Conservation (phyloP, 1,140 invertebrate genomes). For the Tyrophagus putrescentiae region DNA sequence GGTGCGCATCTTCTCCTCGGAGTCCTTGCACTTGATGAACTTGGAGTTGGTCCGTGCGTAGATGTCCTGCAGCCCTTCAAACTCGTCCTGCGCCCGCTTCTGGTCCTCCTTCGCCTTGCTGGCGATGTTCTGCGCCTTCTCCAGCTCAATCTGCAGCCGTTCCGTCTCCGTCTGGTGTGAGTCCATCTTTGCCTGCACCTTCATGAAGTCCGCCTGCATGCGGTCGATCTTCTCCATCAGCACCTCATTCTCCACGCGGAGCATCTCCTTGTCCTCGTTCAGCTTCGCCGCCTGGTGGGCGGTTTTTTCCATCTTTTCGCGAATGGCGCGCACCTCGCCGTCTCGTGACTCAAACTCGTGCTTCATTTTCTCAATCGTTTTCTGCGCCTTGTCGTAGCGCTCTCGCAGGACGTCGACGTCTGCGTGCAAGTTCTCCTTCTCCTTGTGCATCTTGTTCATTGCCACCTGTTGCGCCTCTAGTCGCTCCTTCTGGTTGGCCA, state of each 20-base stretch:
- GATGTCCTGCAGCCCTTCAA: constrained; percentile 62
- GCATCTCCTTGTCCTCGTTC: constrained; percentile 68
- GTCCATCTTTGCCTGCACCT: constrained; percentile 70
- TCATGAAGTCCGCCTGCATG: constrained; percentile 66
- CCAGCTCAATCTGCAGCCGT: constrained; percentile 62
- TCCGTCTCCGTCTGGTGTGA: constrained; percentile 69
- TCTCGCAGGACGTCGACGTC: constrained; percentile 73
- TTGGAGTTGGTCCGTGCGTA: constrained; percentile 69
- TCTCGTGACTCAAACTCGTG: constrained; percentile 61
- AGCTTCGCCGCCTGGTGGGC: constrained; percentile 59
- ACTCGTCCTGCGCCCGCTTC: constrained; percentile 66
- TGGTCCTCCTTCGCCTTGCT: constrained; percentile 68
- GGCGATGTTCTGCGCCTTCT: constrained; percentile 59
- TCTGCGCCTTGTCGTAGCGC: constrained; percentile 59
- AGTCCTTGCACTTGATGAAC: constrained; percentile 63
- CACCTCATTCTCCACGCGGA: constrained; percentile 77
- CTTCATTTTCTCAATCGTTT: constrained; percentile 39
- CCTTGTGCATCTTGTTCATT: constrained; percentile 61
- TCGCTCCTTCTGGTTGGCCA: constrained; percentile 60
- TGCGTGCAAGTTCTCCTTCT: constrained; percentile 61
- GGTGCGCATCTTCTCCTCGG: constrained; percentile 76
- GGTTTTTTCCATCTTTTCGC: constrained; percentile 74
- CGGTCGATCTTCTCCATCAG: constrained; percentile 83
- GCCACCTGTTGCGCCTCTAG: constrained; percentile 60
- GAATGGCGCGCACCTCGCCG: constrained; percentile 67